Evolutionary conservation across 2,797 vertebrate species (phyloP).

Genomic region (Enteromius treurensis): DNA sequence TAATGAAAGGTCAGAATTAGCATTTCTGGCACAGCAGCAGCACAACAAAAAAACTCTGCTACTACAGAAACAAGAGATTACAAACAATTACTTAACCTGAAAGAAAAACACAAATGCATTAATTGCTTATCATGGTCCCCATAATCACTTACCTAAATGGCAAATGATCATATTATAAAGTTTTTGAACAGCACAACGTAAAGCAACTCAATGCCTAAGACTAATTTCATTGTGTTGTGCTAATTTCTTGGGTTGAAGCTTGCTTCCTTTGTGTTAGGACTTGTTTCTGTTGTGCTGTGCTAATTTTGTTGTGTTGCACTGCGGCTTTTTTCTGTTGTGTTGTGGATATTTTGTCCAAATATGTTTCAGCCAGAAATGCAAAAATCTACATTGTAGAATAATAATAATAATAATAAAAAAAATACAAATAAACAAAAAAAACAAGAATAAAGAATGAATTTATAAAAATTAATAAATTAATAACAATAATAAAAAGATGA

Average conservation of each 20-base stretch:
- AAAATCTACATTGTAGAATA: background rate
- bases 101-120: background rate
- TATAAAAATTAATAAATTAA: background rate
- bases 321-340: background rate
- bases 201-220: too few relatives aligned
- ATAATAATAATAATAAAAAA: background rate
- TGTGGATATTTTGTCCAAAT: too few relatives aligned
- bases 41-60: background rate
- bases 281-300: background rate
- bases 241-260: too few relatives aligned
- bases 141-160: background rate
- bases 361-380: background rate
- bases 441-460: too few relatives aligned
- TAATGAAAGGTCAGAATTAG: conserved; percentile 31
- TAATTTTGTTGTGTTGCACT: background rate
- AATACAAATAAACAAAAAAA: background rate
- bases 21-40: background rate
- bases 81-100: background rate
- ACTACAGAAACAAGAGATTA: background rate
- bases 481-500: background rate
- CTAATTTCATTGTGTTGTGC: background rate
- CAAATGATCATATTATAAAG: background rate
- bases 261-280: too few relatives aligned
- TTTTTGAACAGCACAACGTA: background rate
- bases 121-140: background rate